Evolutionary conservation across 2,888 invertebrate genomes (phyloP).

Genomic region (Sinhomidia bicolor): DNA sequence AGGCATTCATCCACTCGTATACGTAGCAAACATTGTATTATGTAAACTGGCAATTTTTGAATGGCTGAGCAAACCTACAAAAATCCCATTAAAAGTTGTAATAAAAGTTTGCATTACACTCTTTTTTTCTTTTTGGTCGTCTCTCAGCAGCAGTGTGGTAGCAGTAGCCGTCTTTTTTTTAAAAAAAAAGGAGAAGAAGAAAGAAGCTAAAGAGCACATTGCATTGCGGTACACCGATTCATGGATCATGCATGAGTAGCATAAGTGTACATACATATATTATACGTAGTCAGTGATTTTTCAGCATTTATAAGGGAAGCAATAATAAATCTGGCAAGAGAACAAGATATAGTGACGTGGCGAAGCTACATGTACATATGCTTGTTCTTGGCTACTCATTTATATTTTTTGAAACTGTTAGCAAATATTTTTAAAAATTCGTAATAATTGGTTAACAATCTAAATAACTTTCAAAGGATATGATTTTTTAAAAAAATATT

Average conservation of each 20-base stretch:
- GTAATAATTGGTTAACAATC: too few relatives aligned
- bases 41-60: slow-evolving; percentile 58
- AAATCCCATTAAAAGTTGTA: slow-evolving; percentile 69
- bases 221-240: not conserved
- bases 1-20: too few relatives aligned
- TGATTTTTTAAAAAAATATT: too few relatives aligned
- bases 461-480: too few relatives aligned
- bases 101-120: slow-evolving; percentile 58
- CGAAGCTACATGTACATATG: too few relatives aligned
- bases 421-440: too few relatives aligned
- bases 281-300: too few relatives aligned
- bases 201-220: not conserved
- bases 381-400: too few relatives aligned
- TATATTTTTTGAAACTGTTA: too few relatives aligned
- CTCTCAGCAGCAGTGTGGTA: not conserved
- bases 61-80: slow-evolving; percentile 52
- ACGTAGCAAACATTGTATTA: slow-evolving; percentile 7
- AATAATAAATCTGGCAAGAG: too few relatives aligned
- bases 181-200: not conserved
- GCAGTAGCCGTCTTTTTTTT: not conserved
- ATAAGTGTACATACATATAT: not conserved
- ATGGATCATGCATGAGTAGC: not conserved
- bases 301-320: too few relatives aligned
- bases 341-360: too few relatives aligned
- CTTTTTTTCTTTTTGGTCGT: not conserved